These are phyloP conservation scores for Sphenodon punctatus DNA, from an alignment of 2,797 vertebrate species.

Conservation along the genomic window DNA sequence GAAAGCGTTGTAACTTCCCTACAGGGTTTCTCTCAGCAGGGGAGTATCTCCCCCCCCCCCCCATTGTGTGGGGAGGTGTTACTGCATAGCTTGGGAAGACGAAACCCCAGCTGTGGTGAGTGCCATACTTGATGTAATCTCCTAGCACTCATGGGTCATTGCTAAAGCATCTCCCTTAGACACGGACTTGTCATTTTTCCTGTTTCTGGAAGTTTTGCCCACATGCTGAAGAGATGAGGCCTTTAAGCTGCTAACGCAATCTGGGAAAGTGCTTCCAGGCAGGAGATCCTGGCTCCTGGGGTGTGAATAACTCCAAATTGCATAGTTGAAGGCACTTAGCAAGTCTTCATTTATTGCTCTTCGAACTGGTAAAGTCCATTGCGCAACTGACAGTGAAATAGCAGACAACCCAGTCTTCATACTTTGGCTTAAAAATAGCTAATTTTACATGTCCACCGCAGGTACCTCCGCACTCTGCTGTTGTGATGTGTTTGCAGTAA, in stretches of 20 bases:
- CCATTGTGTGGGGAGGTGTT: neutral
- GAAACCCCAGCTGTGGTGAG: neutral
- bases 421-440: conserved; percentile 10
- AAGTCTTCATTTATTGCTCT: neutral
- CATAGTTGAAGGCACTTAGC: neutral
- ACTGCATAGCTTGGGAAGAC: no score
- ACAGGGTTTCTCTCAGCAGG: neutral
- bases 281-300: neutral
- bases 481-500: neutral
- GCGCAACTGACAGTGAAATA: neutral
- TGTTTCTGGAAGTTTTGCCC: neutral
- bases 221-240: neutral
- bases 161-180: neutral
- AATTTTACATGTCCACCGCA: neutral
- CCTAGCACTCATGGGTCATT: neutral
- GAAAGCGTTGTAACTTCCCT: neutral
- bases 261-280: neutral
- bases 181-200: conserved; percentile 14
- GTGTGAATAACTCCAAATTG: neutral
- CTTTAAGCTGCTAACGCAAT: neutral
- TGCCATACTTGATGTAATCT: conserved; percentile 14
- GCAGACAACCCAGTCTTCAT: neutral
- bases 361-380: neutral
- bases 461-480: conserved; percentile 25
- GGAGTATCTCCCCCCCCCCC: neutral